Evolutionary conservation across 2,797 vertebrate genomes (phyloP), one percentile per base, ranked within the genome.

Genomic region (Enteromius fasciolatus): DNA sequence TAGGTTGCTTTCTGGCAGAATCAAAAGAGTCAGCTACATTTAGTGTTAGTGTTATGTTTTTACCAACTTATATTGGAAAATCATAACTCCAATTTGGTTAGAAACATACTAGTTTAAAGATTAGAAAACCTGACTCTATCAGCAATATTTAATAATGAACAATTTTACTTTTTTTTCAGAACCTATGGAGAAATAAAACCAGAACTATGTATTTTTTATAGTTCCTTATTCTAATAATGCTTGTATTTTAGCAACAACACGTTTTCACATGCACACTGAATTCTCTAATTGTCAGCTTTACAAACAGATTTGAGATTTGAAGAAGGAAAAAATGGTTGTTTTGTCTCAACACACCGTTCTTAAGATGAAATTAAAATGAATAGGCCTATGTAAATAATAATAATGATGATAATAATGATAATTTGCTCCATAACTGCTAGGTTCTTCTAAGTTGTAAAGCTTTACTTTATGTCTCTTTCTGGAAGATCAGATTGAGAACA

Each of bases 401-500:
- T 1, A 23, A 23, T 23, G 9, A n/a, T 18, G 17, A 8, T 50
- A 6, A 20, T 46, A 46, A 46, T 46, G 3, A 46, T 46, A 46
- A 46, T 46, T 46, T 46, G n/a, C n/a, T 57, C 12, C 23, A 33
- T 50, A 64, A 28, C 69, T 74, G 41, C 28, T 50, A 63, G 18
- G 28, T 33, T 28, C 18, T 46, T 81, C 46, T 52, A 31, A 77
- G 3, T 18, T 61, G 4, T 76, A 44, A 5, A 76, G 8, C n/a
- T 31, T 41, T 33, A 52, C 25, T 4, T 50, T 33, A 72, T n/a
- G 23, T 39, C 18, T 67, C 76, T 44, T 82, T 85, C 68, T 87
- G 74, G 68, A 88, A 89, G 44, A 88, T 80, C 54, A 86, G 74
- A 52, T 64, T 80, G 14, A 90, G 83, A 66, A 89, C 83, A 57